A percentile compares a stretch with the other conserved stretches of the same genome.
phyloP scores from a whole-genome alignment of 2,113 vertebrate genomes.

The Mormyrus lacerda region DNA sequence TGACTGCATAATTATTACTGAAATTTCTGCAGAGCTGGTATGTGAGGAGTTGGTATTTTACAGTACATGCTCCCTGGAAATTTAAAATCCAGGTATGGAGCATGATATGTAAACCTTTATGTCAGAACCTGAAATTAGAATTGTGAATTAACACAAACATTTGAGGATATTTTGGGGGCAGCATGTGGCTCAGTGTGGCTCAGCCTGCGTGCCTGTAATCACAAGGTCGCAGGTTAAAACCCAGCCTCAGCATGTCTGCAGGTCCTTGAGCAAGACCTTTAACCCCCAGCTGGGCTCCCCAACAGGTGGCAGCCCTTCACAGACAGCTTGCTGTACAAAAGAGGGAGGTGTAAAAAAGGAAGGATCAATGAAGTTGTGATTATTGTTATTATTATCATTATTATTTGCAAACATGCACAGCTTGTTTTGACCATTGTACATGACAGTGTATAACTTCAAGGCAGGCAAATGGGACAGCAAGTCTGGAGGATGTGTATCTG shows the following conservation, averaged over 20 bases:
- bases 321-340: too few relatives aligned
- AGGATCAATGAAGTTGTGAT: too few relatives aligned
- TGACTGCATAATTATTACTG: neutral
- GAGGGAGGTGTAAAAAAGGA: too few relatives aligned
- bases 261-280: too few relatives aligned
- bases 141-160: neutral
- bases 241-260: too few relatives aligned
- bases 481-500: neutral
- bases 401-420: neutral
- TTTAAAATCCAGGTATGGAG: neutral
- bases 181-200: too few relatives aligned
- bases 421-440: neutral
- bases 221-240: too few relatives aligned
- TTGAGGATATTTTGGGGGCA: too few relatives aligned
- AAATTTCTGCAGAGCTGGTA: neutral
- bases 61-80: neutral
- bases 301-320: too few relatives aligned
- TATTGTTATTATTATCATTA: too few relatives aligned
- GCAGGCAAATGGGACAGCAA: neutral
- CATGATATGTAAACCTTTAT: neutral
- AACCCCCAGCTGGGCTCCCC: too few relatives aligned
- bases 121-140: neutral
- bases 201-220: too few relatives aligned
- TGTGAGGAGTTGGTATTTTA: neutral
- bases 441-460: neutral